Base-by-base conservation (phyloP, 2,797 vertebrate species). In the Trematomus bernacchii region DNA sequence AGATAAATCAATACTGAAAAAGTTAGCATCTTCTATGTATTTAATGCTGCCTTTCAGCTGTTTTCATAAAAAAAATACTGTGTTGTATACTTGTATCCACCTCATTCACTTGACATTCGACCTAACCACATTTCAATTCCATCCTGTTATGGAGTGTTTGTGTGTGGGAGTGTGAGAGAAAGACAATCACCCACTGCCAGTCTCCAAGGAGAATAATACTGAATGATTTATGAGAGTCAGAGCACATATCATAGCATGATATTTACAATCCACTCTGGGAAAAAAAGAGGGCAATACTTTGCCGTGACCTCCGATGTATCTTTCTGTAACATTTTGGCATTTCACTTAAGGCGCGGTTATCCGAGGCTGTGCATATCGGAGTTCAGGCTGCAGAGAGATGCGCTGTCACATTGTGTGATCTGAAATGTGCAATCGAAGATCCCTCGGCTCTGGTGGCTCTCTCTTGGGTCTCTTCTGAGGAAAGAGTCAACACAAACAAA, bases 181-280 rank as follows among this genome's bases (percentile, higher is more conserved):
- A 55, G 59, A 68, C 57, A 79, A 81, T 79, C 70, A 78, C 73
- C 60, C 66, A 51, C 73, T 85, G 75, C 69, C 60, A 79, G 53
- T 89, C 85, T 79, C 87, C 19, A 52, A 79, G 84, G 88, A 80
- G 81, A 85, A 80, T 59, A 81, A 63, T 50, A n/a, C 51, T 15
- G 64, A 64, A 91, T 93, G 91, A 93, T 94, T 92, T 91, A 93
- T 89, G 85, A 80, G 85, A 83, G 73, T 83, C 81, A 81, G 69
- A 80, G 69, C 65, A 76, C 77, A 80, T 80, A 85, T 85, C 85
- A 89, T 58, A 68, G n/a, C 71, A 50, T 78, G 71, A 87, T 88
- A 75, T 80, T 89, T 80, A 85, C 74, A 85, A 87, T 83, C 65
- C 66, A 59, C 27, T 18, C 10, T 33, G 52, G 7, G 74, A 73